A percentile compares a stretch with the other conserved stretches of the same genome.
These are phyloP conservation scores for Cotesia vestalis DNA, from an alignment of 1,140 invertebrate species.

Conservation along the genomic window DNA sequence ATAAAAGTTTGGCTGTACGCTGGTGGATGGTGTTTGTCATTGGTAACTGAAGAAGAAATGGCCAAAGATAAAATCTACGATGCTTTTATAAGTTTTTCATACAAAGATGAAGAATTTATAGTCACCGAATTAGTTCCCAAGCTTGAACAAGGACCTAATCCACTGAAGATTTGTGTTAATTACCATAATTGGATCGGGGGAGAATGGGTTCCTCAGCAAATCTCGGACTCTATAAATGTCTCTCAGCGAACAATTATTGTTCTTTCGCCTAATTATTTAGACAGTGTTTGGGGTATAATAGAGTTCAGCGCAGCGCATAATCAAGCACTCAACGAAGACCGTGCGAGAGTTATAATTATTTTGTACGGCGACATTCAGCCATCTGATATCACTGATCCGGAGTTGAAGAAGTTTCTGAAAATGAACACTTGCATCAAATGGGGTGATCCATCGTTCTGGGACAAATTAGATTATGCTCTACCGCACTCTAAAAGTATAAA, in stretches of 20 bases:
- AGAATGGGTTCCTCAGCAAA: constrained; percentile 81
- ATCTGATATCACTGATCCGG: constrained; percentile 73
- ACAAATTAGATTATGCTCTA: constrained; percentile 80
- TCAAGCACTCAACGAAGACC: constrained; percentile 77
- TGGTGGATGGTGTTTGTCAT: constrained; percentile 71
- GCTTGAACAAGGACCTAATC: constrained; percentile 70
- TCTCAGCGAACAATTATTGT: constrained; percentile 85
- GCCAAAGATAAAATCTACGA: constrained; percentile 84
- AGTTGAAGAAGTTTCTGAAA: constrained; percentile 79
- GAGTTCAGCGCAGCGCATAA: constrained; percentile 85
- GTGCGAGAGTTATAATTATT: constrained; percentile 79
- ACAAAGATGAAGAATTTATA: constrained; percentile 82
- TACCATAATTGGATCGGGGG: constrained; percentile 84
- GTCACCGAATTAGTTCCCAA: constrained; percentile 72
- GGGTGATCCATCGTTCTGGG: constrained; percentile 89
- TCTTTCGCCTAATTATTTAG: constrained; percentile 81
- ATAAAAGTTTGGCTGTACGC: constrained; percentile 79
- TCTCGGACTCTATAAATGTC: constrained; percentile 78
- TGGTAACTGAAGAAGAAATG: constrained; percentile 76
- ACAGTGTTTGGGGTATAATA: constrained; percentile 85
- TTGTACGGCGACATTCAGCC: constrained; percentile 78
- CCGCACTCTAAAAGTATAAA: constrained; percentile 61
- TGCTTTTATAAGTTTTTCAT: constrained; percentile 88
- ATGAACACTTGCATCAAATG: constrained; percentile 89
- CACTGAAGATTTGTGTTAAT: constrained; percentile 80